phyloP scores from a whole-genome alignment of 2,797 vertebrate genomes.

The Rhodeus uyekii region DNA sequence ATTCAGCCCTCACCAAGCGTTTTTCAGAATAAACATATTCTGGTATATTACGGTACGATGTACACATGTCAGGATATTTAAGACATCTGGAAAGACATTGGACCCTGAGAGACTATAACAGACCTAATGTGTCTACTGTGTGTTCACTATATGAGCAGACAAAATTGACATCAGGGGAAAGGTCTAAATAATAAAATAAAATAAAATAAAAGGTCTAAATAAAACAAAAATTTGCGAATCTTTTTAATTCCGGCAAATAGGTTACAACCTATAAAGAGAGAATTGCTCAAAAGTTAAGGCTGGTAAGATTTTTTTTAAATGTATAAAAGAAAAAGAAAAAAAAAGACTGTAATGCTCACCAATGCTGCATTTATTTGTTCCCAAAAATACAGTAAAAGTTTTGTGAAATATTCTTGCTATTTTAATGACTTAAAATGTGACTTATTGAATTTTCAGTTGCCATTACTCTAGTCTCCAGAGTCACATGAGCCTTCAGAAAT shows the following conservation, averaged over 20 bases:
- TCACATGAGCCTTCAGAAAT: neutral
- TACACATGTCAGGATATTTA: constrained; percentile 43
- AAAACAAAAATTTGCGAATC: neutral
- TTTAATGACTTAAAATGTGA: neutral
- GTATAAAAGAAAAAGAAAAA: too few species aligned
- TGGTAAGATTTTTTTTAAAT: neutral
- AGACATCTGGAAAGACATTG: constrained; percentile 34
- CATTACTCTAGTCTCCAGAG: neutral
- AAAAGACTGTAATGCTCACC: neutral
- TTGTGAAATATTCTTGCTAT: neutral
- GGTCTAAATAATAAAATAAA: neutral
- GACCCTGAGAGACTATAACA: constrained; percentile 42
- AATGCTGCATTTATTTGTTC: neutral
- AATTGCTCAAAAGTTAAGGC: neutral
- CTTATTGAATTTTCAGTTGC: neutral
- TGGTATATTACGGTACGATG: constrained; percentile 25
- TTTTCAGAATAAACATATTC: constrained; percentile 49
- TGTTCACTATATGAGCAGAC: constrained; percentile 25
- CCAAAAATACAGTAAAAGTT: neutral
- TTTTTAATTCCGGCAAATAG: neutral
- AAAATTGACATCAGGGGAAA: constrained; percentile 12
- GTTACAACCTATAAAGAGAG: neutral
- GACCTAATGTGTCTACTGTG: constrained; percentile 30
- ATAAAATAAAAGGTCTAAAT: neutral
- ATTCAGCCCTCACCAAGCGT: constrained; percentile 39